A percentile compares a stretch with the other conserved stretches of the same genome.
These are phyloP conservation scores for Myopa tessellatipennis DNA, from an alignment of 2,888 invertebrate genomes.

Conservation along the genomic window DNA sequence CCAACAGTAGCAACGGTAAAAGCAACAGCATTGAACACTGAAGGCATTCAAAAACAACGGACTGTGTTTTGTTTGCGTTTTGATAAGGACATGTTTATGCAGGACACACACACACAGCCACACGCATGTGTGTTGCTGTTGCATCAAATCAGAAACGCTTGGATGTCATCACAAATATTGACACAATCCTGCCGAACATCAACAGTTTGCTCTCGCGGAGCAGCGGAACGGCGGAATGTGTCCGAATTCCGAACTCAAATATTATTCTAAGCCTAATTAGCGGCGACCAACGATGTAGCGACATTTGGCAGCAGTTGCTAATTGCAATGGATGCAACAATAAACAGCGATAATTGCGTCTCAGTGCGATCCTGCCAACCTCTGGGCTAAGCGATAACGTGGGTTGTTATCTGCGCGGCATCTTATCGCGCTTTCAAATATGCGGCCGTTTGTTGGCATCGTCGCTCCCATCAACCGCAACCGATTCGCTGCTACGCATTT, in stretches of 20 bases:
- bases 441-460: background rate
- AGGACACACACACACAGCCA: slow-evolving; percentile 3
- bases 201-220: background rate
- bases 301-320: slow-evolving; percentile 42
- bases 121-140: slow-evolving; percentile 14
- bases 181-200: slow-evolving; percentile 20
- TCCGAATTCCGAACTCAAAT: slow-evolving; percentile 57
- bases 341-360: background rate
- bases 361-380: too few species aligned
- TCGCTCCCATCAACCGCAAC: background rate
- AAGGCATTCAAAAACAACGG: slow-evolving; percentile 24
- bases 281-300: slow-evolving; percentile 50
- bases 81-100: slow-evolving; percentile 35
- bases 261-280: slow-evolving; percentile 64
- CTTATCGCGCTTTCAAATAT: background rate
- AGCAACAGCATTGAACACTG: slow-evolving; percentile 9
- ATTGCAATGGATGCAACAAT: slow-evolving; percentile 27
- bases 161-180: slow-evolving; percentile 35
- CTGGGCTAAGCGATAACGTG: too few species aligned
- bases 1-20: background rate
- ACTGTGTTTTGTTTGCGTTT: slow-evolving; percentile 36
- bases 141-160: slow-evolving; percentile 30
- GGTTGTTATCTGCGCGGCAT: slow-evolving; percentile 15
- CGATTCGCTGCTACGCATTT: background rate
- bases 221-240: slow-evolving; percentile 21